Conservation (phyloP, 2,113 vertebrate species). For the Australoheros scitulus region DNA sequence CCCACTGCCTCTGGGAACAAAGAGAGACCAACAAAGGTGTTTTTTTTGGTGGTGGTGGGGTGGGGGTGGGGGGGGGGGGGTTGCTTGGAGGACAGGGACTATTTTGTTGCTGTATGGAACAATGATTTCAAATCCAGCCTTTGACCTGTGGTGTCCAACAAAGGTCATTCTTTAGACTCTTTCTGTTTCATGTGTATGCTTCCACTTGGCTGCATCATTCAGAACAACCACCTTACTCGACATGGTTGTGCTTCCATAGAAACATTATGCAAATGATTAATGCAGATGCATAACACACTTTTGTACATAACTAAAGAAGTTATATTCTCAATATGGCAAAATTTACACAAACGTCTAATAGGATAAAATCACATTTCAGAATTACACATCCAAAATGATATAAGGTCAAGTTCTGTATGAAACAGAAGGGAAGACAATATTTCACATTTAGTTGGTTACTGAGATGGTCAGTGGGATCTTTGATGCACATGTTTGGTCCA, state of each 20-base stretch:
- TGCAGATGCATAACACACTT: neutral
- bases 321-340: too few species aligned
- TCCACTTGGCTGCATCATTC: neutral
- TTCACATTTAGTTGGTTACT: neutral
- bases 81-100: rapidly evolving
- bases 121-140: neutral
- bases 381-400: neutral
- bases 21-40: neutral
- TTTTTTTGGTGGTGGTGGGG: neutral
- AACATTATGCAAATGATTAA: neutral
- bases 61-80: too few species aligned
- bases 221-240: neutral
- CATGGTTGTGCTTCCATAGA: neutral
- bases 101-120: neutral
- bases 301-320: neutral
- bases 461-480: neutral
- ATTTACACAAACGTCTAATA: neutral
- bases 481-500: neutral
- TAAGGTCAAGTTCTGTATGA: neutral
- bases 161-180: neutral
- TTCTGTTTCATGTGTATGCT: neutral
- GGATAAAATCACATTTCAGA: neutral
- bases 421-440: neutral
- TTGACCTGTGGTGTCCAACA: neutral
- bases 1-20: neutral